Conservation (phyloP, 2,888 invertebrate genomes). For the Alviniconcha strummeri region DNA sequence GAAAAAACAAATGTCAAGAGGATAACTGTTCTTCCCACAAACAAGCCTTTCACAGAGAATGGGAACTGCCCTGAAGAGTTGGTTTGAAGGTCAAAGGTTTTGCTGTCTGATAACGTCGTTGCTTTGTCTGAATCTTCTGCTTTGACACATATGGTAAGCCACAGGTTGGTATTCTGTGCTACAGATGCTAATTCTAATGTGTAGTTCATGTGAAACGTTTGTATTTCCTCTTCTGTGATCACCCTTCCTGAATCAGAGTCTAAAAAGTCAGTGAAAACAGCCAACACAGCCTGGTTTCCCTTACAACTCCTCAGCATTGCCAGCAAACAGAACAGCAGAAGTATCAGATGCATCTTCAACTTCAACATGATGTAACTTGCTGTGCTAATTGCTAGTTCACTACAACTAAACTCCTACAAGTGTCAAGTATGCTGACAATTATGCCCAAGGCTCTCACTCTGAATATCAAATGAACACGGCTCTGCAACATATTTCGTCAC, state of each 20-base stretch:
- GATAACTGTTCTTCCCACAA: constrained; percentile 30
- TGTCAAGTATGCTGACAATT: too few species aligned
- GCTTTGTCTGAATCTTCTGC: not conserved
- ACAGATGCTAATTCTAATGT: not conserved
- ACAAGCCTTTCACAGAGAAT: constrained; percentile 15
- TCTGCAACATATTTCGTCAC: too few species aligned
- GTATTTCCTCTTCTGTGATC: not conserved
- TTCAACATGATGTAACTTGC: too few species aligned
- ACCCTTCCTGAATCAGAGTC: not conserved
- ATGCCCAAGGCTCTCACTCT: too few species aligned
- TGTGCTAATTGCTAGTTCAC: too few species aligned
- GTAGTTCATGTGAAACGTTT: not conserved
- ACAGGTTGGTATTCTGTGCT: not conserved
- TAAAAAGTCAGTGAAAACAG: not conserved
- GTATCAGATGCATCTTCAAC: too few species aligned
- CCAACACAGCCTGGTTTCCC: not conserved
- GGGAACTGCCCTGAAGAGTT: not conserved
- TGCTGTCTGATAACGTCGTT: too few species aligned
- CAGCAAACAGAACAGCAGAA: too few species aligned
- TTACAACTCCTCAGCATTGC: not conserved
- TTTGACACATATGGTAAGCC: not conserved
- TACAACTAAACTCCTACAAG: too few species aligned
- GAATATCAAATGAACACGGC: too few species aligned
- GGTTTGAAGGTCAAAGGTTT: not conserved
- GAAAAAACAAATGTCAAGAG: constrained; percentile 18